Conservation (phyloP, 2,888 invertebrate species). For the Campoplex nolae region DNA sequence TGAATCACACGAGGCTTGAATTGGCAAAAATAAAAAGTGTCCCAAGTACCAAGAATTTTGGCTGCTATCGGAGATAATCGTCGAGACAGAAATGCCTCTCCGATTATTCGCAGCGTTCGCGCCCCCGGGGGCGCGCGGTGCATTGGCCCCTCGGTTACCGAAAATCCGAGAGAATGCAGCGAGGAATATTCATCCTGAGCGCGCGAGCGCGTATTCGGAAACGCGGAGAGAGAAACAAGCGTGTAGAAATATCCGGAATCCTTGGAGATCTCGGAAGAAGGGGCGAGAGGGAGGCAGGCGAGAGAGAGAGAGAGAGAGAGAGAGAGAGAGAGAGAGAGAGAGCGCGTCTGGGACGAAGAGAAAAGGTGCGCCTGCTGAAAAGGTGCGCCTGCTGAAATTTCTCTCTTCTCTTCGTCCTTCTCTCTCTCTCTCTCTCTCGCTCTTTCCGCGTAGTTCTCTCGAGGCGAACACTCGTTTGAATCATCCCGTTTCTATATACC, state of each 20-base stretch:
- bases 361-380: constrained; percentile 29
- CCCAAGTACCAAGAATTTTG: not conserved
- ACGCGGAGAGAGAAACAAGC: not conserved
- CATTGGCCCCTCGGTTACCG: not conserved
- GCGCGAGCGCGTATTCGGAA: constrained; percentile 28
- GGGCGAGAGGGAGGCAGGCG: too few relatives aligned
- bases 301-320: not conserved
- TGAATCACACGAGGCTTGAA: not conserved
- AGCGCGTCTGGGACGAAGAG: not conserved
- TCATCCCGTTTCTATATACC: constrained; percentile 45
- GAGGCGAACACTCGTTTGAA: constrained; percentile 30
- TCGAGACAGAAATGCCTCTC: not conserved
- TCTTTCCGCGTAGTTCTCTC: not conserved
- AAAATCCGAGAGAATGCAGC: not conserved
- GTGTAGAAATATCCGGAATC: constrained; percentile 35
- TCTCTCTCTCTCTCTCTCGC: not conserved
- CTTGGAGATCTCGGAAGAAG: not conserved
- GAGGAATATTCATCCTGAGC: constrained; percentile 17
- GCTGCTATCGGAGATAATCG: not conserved
- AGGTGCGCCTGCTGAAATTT: constrained; percentile 11
- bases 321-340: not conserved
- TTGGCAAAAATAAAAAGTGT: not conserved
- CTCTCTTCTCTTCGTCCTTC: not conserved
- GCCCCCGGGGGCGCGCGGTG: not conserved
- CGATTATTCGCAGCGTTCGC: not conserved